phyloP scores from a whole-genome alignment of 2,113 vertebrate species.

The Melanotaenia duboulayi region DNA sequence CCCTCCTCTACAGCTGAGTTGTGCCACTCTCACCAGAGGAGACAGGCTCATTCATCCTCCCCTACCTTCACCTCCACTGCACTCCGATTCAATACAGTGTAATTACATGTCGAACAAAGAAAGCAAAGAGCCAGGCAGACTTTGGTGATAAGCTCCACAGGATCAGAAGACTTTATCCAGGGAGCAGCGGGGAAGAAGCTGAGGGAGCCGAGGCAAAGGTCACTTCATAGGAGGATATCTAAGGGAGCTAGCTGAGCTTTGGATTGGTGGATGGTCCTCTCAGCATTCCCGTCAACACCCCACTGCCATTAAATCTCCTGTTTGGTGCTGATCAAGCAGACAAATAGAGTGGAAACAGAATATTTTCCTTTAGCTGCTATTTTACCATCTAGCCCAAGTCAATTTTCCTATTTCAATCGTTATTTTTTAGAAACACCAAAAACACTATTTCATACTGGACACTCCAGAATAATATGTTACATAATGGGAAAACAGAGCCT shows the following conservation, averaged over 20 bases:
- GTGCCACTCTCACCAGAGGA: constrained; percentile 9
- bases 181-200: constrained; percentile 51
- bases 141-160: constrained; percentile 61
- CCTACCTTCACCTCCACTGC: constrained; percentile 33
- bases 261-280: constrained; percentile 43
- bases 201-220: constrained; percentile 58
- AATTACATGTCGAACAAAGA: constrained; percentile 69
- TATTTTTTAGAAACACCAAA: constrained; percentile 3
- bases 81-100: constrained; percentile 39
- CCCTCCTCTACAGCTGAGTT: constrained; percentile 17
- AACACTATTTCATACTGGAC: too few species aligned
- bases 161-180: constrained; percentile 69
- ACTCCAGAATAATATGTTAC: too few species aligned
- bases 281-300: constrained; percentile 18
- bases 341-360: constrained; percentile 4
- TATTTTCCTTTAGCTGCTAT: background rate
- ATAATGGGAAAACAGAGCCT: too few species aligned
- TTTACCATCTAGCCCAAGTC: background rate
- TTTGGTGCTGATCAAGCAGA: background rate
- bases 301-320: constrained; percentile 27
- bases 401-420: background rate
- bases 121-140: constrained; percentile 48
- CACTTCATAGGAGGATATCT: constrained; percentile 47
- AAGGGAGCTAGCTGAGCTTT: constrained; percentile 48
- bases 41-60: constrained; percentile 40